A percentile compares a stretch with the other conserved stretches of the same genome.
phyloP scores from a whole-genome alignment of 2,888 invertebrate genomes.

The Atrina japonica region DNA sequence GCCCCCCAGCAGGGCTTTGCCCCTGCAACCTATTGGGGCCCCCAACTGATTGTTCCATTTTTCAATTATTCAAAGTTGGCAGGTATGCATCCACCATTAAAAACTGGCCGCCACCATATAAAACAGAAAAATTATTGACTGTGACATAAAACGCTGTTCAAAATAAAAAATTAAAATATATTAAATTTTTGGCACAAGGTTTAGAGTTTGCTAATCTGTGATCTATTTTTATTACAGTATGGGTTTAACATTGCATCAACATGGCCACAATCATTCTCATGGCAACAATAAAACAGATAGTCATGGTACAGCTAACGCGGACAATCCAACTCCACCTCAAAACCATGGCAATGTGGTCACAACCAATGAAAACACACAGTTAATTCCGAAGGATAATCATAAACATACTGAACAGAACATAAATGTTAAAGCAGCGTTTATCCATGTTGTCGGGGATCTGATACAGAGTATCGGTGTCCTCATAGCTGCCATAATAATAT shows the following conservation, averaged over 20 bases:
- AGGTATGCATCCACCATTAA: too few relatives aligned
- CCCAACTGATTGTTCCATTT: too few relatives aligned
- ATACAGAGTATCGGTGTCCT: slow-evolving; percentile 96
- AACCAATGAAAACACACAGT: too few relatives aligned
- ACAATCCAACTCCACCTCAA: background rate
- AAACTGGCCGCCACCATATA: too few relatives aligned
- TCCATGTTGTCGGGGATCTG: slow-evolving; percentile 98
- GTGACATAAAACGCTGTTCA: too few relatives aligned
- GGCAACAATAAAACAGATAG: too few relatives aligned
- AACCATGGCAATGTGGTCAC: too few relatives aligned
- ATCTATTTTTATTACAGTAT: slow-evolving; percentile 85
- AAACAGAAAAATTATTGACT: too few relatives aligned
- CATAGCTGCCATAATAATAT: slow-evolving; percentile 89
- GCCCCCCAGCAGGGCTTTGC: too few relatives aligned
- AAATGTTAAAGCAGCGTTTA: slow-evolving; percentile 95
- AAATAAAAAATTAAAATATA: too few relatives aligned
- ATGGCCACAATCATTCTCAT: slow-evolving; percentile 84
- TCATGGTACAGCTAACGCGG: slow-evolving; percentile 10
- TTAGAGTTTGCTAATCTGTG: background rate
- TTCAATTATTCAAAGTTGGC: too few relatives aligned
- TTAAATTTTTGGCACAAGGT: background rate
- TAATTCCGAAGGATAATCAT: slow-evolving; percentile 9
- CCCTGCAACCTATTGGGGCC: too few relatives aligned
- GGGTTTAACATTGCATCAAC: slow-evolving; percentile 93
- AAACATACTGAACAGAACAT: slow-evolving; percentile 56